Evolutionary conservation across 1,140 invertebrate species (phyloP), one percentile per base, ranked within the genome.

Genomic region (Hermatobates lingyangjiaoensis): DNA sequence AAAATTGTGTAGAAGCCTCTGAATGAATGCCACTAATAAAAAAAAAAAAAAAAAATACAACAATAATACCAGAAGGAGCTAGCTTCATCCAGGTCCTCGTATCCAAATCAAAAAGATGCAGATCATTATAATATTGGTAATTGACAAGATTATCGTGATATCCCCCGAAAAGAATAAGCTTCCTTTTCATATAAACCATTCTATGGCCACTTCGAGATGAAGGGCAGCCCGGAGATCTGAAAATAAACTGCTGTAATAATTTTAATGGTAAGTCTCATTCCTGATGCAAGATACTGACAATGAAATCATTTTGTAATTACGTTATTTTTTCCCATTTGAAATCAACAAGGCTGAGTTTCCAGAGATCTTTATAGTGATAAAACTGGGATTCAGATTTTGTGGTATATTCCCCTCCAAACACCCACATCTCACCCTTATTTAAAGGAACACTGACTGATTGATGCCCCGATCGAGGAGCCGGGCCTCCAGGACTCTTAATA

Each of bases 381-480:
- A 93, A 95, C 64, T 94, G 90, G 27, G 83, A 81, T 61, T 93
- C 86, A 0, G 82, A 81, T 1, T 83, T 81, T 65, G 83, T 91
- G 1, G 85, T 80, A 68, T 86, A 94, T 71, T 96, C 91, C 4
- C 91, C 91, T 21, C 90, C 90, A 75, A 94, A 94, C 30, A 94
- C 61, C 74, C 90, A 87, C 2, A 83, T 59, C 60, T 83, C 77
- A 15, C 84, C 86, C 57, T 76, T 77, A 58, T 80, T 80, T 27
- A 77, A 72, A 27, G 79, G 71, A 23, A 83, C 71, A 18, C 74
- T 67, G 10, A 89, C 74, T 59, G 81, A 80, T 71, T 93, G 88
- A 67, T 94, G 90, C 12, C 83, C 78, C 66, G 85, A 87, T 56
- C 89, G 68, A 1, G 89, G 87, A 15, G 87, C 82, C 15, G 90